Percentiles rank a stretch among this genome's conserved stretches.
Conservation (phyloP, 2,888 invertebrate species). For the Xestoiulus laeticollis region DNA sequence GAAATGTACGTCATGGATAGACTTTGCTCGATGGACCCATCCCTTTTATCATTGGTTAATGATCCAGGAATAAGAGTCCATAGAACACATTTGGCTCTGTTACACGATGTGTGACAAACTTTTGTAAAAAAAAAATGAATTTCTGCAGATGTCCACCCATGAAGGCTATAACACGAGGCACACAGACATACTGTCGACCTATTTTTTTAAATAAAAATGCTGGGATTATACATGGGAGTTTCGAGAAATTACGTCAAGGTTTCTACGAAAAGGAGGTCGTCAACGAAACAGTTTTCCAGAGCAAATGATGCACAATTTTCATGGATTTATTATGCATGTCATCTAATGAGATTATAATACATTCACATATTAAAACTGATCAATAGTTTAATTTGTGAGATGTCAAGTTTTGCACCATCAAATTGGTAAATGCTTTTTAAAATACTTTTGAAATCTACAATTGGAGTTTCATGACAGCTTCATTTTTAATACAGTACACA, state of each 20-base stretch:
- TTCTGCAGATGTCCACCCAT: background rate
- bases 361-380: no score
- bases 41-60: conserved; percentile 20
- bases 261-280: background rate
- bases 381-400: no score
- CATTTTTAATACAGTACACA: no score
- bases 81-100: background rate
- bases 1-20: background rate
- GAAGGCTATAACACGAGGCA: background rate
- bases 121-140: background rate
- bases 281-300: background rate
- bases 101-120: background rate
- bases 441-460: no score
- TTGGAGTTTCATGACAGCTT: no score
- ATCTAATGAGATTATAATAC: background rate
- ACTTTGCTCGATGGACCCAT: background rate
- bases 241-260: background rate
- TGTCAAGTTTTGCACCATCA: no score
- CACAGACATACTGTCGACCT: background rate
- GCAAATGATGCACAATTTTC: background rate
- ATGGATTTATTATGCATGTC: background rate
- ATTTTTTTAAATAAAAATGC: background rate
- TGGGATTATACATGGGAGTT: background rate
- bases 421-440: no score
- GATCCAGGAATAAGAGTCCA: background rate